These are phyloP conservation scores for Cephus runcator DNA, from an alignment of 2,888 invertebrate species.

Conservation along the genomic window DNA sequence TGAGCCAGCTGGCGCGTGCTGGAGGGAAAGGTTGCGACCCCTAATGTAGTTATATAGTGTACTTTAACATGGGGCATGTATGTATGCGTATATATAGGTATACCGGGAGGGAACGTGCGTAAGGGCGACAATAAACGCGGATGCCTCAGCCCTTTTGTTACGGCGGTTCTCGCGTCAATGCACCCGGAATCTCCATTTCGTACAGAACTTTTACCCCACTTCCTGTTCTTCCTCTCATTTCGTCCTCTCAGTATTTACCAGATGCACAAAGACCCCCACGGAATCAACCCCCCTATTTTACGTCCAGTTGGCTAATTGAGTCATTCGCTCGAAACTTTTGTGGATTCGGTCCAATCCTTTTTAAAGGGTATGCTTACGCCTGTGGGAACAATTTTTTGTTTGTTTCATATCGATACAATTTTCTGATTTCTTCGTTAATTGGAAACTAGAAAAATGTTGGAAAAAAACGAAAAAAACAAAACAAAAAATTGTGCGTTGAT, in stretches of 20 bases:
- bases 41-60: constrained; percentile 62
- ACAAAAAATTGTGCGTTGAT: not conserved
- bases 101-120: constrained; percentile 10
- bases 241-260: constrained; percentile 23
- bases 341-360: not conserved
- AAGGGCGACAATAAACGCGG: constrained; percentile 50
- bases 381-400: not conserved
- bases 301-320: constrained; percentile 3
- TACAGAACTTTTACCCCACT: not conserved
- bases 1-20: constrained; percentile 66
- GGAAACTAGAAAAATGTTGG: not conserved
- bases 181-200: constrained; percentile 48
- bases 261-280: not conserved
- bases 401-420: not conserved
- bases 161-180: constrained; percentile 65
- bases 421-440: not conserved
- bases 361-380: not conserved
- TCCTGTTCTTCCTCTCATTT: constrained; percentile 21
- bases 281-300: not conserved
- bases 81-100: constrained; percentile 14
- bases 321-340: not conserved
- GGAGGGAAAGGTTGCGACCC: constrained; percentile 58
- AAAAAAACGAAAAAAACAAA: too few species aligned
- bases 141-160: constrained; percentile 65
- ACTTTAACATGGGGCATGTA: constrained; percentile 41